These are phyloP conservation scores for Aquatica leii DNA, from an alignment of 2,888 invertebrate species.

Conservation along the genomic window DNA sequence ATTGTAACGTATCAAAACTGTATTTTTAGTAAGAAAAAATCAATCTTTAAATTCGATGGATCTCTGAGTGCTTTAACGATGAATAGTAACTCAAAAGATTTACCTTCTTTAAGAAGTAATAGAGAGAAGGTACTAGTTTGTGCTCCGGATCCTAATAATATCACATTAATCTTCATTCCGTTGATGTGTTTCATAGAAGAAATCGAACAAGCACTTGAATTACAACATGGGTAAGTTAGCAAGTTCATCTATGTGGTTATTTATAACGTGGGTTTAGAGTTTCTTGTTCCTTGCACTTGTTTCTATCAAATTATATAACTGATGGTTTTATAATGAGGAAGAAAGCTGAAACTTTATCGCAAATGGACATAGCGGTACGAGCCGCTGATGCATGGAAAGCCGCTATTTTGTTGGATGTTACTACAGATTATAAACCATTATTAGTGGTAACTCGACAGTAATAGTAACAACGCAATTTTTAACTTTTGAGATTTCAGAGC, in stretches of 20 bases:
- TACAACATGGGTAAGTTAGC: slow-evolving; percentile 65
- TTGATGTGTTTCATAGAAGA: slow-evolving; percentile 85
- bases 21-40: slow-evolving; percentile 65
- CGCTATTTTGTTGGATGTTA: slow-evolving; percentile 73
- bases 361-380: slow-evolving; percentile 76
- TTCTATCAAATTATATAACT: slow-evolving; percentile 86
- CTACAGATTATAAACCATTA: slow-evolving; percentile 72
- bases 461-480: slow-evolving; percentile 2
- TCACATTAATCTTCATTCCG: slow-evolving; percentile 82
- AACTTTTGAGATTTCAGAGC: slow-evolving; percentile 64
- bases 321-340: slow-evolving; percentile 85
- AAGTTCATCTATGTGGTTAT: too few species aligned
- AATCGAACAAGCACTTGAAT: slow-evolving; percentile 74
- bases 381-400: slow-evolving; percentile 83
- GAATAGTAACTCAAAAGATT: slow-evolving; percentile 52
- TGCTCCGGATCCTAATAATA: slow-evolving; percentile 75
- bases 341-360: slow-evolving; percentile 69
- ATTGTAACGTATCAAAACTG: too few species aligned
- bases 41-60: slow-evolving; percentile 77
- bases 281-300: slow-evolving; percentile 81
- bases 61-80: slow-evolving; percentile 60
- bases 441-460: slow-evolving; percentile 64
- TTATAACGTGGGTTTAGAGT: too few species aligned
- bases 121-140: slow-evolving; percentile 76
- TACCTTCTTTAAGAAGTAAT: slow-evolving; percentile 25